Evolutionary conservation across 2,797 vertebrate species (phyloP), one percentile per base, ranked within the genome.

Genomic region (Philypnodon macrostomus): DNA sequence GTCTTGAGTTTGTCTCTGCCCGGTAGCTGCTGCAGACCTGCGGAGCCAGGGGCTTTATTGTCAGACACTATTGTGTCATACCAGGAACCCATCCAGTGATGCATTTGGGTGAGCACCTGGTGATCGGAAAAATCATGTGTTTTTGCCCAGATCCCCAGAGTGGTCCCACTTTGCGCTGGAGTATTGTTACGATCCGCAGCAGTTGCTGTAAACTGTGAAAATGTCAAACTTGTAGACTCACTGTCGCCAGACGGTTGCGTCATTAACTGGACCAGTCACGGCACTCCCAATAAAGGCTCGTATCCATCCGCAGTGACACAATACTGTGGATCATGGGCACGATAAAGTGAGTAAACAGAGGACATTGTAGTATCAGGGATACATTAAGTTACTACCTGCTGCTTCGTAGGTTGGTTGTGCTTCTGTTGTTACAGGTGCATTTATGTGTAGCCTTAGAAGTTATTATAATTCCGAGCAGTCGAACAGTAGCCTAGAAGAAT

Each of bases 191-290:
- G 81, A 83, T 81, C 77, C 68, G 79, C 85, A 77, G 90, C 89
- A 90, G 89, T 90, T 89, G 90, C 84, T 90, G 88, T 91, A 90
- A 90, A 91, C 89, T 89, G 85, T 78, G 89, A 89, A 92, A 90
- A 92, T 92, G 90, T 92, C 89, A 92, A 91, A 91, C 87, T 91
- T 89, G 85, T 86, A 92, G 90, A 92, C 90, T 89, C 68, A 40
- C 79, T 90, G 90, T 91, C 90, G 90, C 90, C 90, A 90, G 85
- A 55, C 74, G 66, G 82, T 90, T 91, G 89, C 90, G 90, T 92
- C 90, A 91, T 90, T 89, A 90, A 86, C 88, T 85, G 86, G 89
- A 90, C 88, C 73, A 83, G 88, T 78, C 89, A 72, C 62, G 37
- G 75, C 85, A 76, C 88, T 72, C 79, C 64, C 81, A 70, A 66